These are phyloP conservation scores for Drosophila cyrtoloma DNA, from an alignment of 2,888 invertebrate genomes.

Conservation along the genomic window DNA sequence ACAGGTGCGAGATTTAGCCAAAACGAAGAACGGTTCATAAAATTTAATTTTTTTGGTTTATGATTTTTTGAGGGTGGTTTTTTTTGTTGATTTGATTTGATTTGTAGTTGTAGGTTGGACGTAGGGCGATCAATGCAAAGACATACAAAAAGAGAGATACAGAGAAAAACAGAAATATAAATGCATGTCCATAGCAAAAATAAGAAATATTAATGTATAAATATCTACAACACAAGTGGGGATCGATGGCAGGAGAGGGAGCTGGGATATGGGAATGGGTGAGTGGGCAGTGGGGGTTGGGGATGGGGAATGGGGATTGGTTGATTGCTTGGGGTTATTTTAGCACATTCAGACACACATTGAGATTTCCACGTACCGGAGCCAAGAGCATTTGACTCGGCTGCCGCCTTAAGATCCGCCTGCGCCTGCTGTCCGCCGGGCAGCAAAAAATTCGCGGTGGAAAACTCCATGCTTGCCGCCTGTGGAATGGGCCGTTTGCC, in stretches of 20 bases:
- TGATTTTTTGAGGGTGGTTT: slow-evolving; percentile 42
- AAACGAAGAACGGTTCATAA: slow-evolving; percentile 57
- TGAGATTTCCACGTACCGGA: slow-evolving; percentile 63
- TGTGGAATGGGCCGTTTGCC: slow-evolving; percentile 94
- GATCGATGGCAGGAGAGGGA: neutral
- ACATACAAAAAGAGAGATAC: slow-evolving; percentile 79
- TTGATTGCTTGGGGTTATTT: slow-evolving; percentile 9
- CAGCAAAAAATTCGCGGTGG: slow-evolving; percentile 95
- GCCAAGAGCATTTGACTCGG: slow-evolving; percentile 61
- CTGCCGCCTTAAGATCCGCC: slow-evolving; percentile 82
- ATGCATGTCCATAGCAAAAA: slow-evolving; percentile 48
- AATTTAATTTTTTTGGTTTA: slow-evolving; percentile 38
- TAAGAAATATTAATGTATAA: slow-evolving; percentile 9
- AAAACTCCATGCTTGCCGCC: slow-evolving; percentile 88
- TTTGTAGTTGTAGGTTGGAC: slow-evolving; percentile 67
- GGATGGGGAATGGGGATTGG: neutral
- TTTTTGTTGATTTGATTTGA: slow-evolving; percentile 43
- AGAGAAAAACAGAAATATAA: slow-evolving; percentile 66
- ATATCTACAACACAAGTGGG: slow-evolving; percentile 26
- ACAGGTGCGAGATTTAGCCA: slow-evolving; percentile 65
- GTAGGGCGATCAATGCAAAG: slow-evolving; percentile 79
- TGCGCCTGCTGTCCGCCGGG: slow-evolving; percentile 89
- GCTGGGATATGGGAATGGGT: slow-evolving; percentile 15
- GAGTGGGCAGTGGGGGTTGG: neutral
- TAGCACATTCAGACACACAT: slow-evolving; percentile 24